Base-by-base conservation (phyloP, 2,888 invertebrate species). In the Diarsia mendica region DNA sequence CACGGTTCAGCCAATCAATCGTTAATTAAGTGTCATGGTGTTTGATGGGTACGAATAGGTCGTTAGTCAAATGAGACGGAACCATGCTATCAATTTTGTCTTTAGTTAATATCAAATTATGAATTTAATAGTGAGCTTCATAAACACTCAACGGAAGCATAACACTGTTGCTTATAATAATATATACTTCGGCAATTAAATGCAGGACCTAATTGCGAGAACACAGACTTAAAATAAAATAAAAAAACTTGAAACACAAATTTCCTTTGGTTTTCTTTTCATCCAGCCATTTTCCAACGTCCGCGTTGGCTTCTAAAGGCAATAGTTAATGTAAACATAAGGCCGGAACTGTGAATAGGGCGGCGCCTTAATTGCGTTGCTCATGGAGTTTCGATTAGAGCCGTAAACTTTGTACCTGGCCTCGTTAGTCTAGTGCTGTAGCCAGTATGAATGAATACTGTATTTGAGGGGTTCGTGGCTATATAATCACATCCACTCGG, bases 21-120 rank as follows among this genome's bases (percentile, higher is more conserved):
- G 81, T 79, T 87, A 82, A 87, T 87, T 85, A 86, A 77, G 80
- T 85, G 87, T 79, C 86, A 85, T 73, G 77, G 72, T 78, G 79
- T 87, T 83, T 83, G 77, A 87, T 82, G 81, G 63, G 72, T 67
- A 75, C 76, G 69, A 85, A 86, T 80, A 72, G 66, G 73, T 86
- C 77, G 79, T 74, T 80, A 79, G 60, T 72, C 60, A 76, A 79
- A 79, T 61, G 65, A 72, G 51, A 75, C 67, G 60, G 15, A 79
- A 75, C 48, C 15, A 75, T 60, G 65, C 39, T 76, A 68, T 69
- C 39, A 68, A 76, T 78, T 77, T 82, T 39, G 64, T 23, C 51
- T 67, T 48, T 64, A 44, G 18, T 64, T 23, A 71, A 44, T 44
- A 44, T 71, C 39, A 23, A 71, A 49, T 63, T 63, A 63, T 61